Evolutionary conservation across 2,888 invertebrate genomes (phyloP).

Genomic region (Boloria selene): DNA sequence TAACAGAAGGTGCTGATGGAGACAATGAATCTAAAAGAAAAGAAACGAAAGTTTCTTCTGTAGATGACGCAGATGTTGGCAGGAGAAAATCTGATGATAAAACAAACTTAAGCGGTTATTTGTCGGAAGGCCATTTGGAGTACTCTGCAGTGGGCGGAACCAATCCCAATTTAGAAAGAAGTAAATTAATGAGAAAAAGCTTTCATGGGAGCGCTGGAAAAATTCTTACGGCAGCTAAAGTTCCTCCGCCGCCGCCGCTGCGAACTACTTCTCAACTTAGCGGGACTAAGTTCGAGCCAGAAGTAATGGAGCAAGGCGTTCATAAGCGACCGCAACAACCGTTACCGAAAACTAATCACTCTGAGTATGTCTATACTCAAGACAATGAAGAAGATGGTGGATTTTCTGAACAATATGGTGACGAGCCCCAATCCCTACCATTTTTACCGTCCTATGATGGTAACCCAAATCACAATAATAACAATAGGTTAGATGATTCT

Average conservation of each 20-base stretch:
- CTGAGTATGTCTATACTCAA: constrained; percentile 52
- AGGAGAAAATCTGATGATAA: constrained; percentile 83
- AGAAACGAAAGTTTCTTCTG: constrained; percentile 77
- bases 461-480: constrained; percentile 56
- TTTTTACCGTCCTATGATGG: constrained; percentile 82
- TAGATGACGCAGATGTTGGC: constrained; percentile 90
- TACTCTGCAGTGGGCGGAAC: constrained; percentile 85
- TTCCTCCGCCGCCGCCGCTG: constrained; percentile 92
- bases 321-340: constrained; percentile 72
- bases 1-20: constrained; percentile 89
- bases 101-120: constrained; percentile 87
- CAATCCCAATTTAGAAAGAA: constrained; percentile 92
- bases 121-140: constrained; percentile 94
- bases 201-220: constrained; percentile 93
- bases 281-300: constrained; percentile 84
- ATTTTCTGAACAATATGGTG: constrained; percentile 76
- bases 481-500: constrained; percentile 66
- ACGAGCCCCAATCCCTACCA: constrained; percentile 85
- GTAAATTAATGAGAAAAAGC: constrained; percentile 93
- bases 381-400: constrained; percentile 76
- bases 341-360: constrained; percentile 53
- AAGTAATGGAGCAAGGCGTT: constrained; percentile 76
- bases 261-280: constrained; percentile 93
- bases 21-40: constrained; percentile 66
- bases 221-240: constrained; percentile 91